Evolutionary conservation across 2,113 vertebrate species (phyloP).

Genomic region (Sorex fumeus): DNA sequence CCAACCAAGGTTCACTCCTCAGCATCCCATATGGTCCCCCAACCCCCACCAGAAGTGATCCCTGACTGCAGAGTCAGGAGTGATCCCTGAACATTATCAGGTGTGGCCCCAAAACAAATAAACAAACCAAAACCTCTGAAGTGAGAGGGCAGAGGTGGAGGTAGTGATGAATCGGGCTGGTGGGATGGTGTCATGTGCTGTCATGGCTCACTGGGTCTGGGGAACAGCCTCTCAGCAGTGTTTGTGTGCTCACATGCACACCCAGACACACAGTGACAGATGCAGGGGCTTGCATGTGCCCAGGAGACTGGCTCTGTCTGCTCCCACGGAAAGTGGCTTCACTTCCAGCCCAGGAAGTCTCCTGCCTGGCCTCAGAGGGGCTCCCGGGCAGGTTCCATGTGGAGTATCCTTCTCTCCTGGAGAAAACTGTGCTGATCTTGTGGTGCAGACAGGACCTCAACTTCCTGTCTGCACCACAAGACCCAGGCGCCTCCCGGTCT

Average conservation of each 20-base stretch:
- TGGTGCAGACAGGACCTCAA: too few relatives aligned
- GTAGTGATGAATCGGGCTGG: background rate
- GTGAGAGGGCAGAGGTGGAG: background rate
- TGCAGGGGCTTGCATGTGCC: background rate
- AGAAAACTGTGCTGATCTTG: background rate
- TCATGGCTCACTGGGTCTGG: background rate
- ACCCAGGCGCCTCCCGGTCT: background rate
- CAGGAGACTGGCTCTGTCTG: background rate
- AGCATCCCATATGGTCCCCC: too few relatives aligned
- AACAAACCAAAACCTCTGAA: background rate
- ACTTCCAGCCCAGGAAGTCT: background rate
- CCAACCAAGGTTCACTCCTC: too few relatives aligned
- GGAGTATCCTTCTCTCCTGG: background rate
- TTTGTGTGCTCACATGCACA: too few relatives aligned
- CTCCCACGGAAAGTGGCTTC: background rate
- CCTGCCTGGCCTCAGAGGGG: background rate
- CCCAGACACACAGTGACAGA: background rate
- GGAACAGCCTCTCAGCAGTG: too few relatives aligned
- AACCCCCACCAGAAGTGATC: too few relatives aligned
- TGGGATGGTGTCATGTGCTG: background rate
- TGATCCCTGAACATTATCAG: too few relatives aligned
- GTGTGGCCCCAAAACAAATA: too few relatives aligned
- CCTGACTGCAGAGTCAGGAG: too few relatives aligned
- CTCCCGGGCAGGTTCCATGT: background rate
- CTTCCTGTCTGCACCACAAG: background rate